Evolutionary conservation across 1,140 invertebrate species (phyloP).

Genomic region (Sycobia sp.): DNA sequence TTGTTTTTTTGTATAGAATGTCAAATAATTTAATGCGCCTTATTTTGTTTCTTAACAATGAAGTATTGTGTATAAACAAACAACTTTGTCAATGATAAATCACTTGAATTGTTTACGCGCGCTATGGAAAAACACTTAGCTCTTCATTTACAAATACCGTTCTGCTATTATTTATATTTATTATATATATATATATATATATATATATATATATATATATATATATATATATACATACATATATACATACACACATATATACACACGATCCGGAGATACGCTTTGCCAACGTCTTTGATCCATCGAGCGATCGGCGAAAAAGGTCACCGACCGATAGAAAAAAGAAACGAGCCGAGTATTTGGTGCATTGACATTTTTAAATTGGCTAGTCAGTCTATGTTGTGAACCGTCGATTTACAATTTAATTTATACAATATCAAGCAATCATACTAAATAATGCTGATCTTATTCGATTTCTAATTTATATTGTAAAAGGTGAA

Average conservation of each 20-base stretch:
- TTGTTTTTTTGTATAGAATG: slow-evolving; percentile 37
- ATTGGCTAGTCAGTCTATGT: slow-evolving; percentile 22
- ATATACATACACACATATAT: slow-evolving; percentile 1
- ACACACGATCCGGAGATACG: neutral
- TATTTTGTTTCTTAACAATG: slow-evolving; percentile 34
- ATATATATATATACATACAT: too few relatives aligned
- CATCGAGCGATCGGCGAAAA: slow-evolving; percentile 11
- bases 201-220: too few relatives aligned
- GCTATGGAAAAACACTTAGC: too few relatives aligned
- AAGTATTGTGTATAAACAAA: slow-evolving; percentile 53
- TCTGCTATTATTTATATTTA: too few relatives aligned
- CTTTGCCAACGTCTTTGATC: neutral
- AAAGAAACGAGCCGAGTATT: slow-evolving; percentile 6
- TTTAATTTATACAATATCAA: too few relatives aligned
- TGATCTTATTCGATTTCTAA: too few relatives aligned
- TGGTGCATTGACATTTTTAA: neutral
- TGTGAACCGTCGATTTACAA: neutral
- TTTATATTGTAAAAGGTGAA: too few relatives aligned
- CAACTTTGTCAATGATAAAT: slow-evolving; percentile 34
- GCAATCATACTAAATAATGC: too few relatives aligned
- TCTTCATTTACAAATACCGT: too few relatives aligned
- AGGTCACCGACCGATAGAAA: slow-evolving; percentile 19
- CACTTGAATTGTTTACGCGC: too few relatives aligned
- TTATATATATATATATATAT: too few relatives aligned
- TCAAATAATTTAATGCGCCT: slow-evolving; percentile 50